A percentile compares a stretch with the other conserved stretches of the same genome.
Conservation (phyloP, 1,140 invertebrate genomes). For the Helicoverpa armigera region DNA sequence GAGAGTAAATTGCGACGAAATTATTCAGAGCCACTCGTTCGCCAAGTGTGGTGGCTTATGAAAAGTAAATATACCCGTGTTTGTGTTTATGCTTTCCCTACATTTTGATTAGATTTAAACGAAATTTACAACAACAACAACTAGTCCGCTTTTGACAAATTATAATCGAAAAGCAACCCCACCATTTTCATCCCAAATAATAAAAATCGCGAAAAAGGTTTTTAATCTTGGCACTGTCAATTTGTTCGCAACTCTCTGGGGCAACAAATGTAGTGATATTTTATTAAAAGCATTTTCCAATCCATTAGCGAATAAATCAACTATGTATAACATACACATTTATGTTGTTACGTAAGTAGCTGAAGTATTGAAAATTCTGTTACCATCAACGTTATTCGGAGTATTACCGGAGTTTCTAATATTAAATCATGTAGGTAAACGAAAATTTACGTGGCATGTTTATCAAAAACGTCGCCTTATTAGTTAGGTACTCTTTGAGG, state of each 20-base stretch:
- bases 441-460: too few relatives aligned
- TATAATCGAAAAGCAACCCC: slow-evolving; percentile 13
- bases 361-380: not conserved
- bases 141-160: not conserved
- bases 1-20: slow-evolving; percentile 45
- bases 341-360: slow-evolving; percentile 18
- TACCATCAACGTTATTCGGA: not conserved
- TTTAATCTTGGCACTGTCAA: slow-evolving; percentile 49
- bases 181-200: slow-evolving; percentile 36
- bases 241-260: slow-evolving; percentile 14
- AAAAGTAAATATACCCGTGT: slow-evolving; percentile 39
- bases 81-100: slow-evolving; percentile 18
- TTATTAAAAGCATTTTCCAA: slow-evolving; percentile 46
- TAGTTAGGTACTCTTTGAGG: too few relatives aligned
- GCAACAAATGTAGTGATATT: slow-evolving; percentile 40
- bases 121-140: slow-evolving; percentile 1
- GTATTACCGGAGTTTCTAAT: not conserved
- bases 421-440: too few relatives aligned
- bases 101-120: slow-evolving; percentile 11
- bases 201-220: slow-evolving; percentile 40
- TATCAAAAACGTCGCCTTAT: too few relatives aligned
- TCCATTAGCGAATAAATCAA: slow-evolving; percentile 41
- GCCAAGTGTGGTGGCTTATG: slow-evolving; percentile 30
- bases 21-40: slow-evolving; percentile 24
- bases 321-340: slow-evolving; percentile 11